Conservation (phyloP, 1,140 invertebrate genomes). For the Arion vulgaris region DNA sequence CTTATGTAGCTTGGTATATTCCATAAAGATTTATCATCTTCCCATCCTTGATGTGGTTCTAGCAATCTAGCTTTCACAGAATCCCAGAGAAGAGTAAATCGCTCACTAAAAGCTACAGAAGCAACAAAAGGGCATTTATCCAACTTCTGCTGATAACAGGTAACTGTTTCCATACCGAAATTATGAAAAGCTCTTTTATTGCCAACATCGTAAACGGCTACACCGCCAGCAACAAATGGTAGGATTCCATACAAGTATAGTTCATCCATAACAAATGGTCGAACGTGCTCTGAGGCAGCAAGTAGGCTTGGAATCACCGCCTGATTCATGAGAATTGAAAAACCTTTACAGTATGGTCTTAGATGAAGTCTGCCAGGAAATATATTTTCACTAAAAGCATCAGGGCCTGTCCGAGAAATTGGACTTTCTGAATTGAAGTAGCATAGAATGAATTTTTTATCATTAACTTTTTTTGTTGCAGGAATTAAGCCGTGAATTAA, state of each 20-base stretch:
- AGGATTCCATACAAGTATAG: slow-evolving; percentile 75
- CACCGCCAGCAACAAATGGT: slow-evolving; percentile 27
- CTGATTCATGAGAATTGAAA: slow-evolving; percentile 45
- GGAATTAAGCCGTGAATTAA: slow-evolving; percentile 43
- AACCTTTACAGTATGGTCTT: slow-evolving; percentile 54
- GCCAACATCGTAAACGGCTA: slow-evolving; percentile 24
- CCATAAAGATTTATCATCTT: slow-evolving; percentile 12
- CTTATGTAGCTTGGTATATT: slow-evolving; percentile 21
- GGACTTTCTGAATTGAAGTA: slow-evolving; percentile 4
- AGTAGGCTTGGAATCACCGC: slow-evolving; percentile 57
- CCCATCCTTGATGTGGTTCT: neutral
- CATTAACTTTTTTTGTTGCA: neutral
- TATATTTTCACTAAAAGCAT: slow-evolving; percentile 42
- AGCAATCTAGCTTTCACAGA: neutral
- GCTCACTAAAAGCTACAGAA: slow-evolving; percentile 18
- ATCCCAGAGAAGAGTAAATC: slow-evolving; percentile 23
- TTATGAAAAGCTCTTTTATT: slow-evolving; percentile 36
- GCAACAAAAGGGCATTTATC: slow-evolving; percentile 28
- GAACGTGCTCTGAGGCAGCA: slow-evolving; percentile 60
- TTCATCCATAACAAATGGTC: slow-evolving; percentile 75
- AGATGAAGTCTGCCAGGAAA: slow-evolving; percentile 45
- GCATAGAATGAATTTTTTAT: slow-evolving; percentile 42
- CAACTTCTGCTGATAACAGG: slow-evolving; percentile 1
- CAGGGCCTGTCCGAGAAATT: slow-evolving; percentile 32
- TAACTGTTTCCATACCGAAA: slow-evolving; percentile 27